A percentile compares a stretch with the other conserved stretches of the same genome.
phyloP scores from a whole-genome alignment of 1,140 invertebrate species.

The Formica exsecta region DNA sequence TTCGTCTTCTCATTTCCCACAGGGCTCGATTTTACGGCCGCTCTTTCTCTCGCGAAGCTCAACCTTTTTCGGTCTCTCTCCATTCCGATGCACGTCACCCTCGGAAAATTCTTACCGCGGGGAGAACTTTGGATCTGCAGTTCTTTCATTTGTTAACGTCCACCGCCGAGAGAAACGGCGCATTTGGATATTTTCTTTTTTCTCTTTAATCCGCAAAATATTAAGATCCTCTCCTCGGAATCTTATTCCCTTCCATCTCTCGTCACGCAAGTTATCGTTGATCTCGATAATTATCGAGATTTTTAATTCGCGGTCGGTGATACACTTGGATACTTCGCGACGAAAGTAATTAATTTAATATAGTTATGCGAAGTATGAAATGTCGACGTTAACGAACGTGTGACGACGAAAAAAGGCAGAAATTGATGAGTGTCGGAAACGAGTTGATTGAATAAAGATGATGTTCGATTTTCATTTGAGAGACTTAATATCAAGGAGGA shows the following conservation, averaged over 20 bases:
- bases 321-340: not conserved
- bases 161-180: not conserved
- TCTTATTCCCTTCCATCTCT: not conserved
- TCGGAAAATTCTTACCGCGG: conserved; percentile 51
- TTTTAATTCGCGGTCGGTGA: conserved; percentile 7
- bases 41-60: conserved; percentile 35
- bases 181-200: conserved; percentile 69
- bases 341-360: conserved; percentile 28
- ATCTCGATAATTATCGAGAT: not conserved
- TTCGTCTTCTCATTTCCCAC: conserved; percentile 62
- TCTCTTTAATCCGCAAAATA: conserved; percentile 43
- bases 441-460: conserved; percentile 1
- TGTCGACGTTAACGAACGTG: conserved; percentile 7
- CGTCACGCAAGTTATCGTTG: not conserved
- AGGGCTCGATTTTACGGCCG: conserved; percentile 40
- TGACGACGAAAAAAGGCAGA: not conserved
- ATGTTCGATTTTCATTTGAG: not conserved
- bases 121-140: conserved; percentile 16
- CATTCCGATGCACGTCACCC: conserved; percentile 1
- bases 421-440: not conserved
- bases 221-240: not conserved
- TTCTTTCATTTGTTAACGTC: conserved; percentile 69
- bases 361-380: conserved; percentile 14
- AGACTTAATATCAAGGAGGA: not conserved
- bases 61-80: conserved; percentile 47